phyloP scores from a whole-genome alignment of 1,140 invertebrate species.

The Drosophila tsacasi region DNA sequence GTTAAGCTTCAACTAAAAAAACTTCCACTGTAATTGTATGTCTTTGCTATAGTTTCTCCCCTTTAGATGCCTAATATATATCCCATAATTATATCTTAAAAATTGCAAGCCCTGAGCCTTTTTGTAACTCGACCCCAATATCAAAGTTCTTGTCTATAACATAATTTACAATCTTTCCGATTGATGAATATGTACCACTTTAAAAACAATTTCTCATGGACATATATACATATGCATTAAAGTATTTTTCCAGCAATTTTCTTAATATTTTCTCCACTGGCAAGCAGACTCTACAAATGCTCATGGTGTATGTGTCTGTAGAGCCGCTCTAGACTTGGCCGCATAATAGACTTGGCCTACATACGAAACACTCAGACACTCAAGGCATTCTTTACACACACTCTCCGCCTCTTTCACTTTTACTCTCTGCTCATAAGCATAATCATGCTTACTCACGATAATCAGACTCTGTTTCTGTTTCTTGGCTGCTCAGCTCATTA shows the following conservation, averaged over 20 bases:
- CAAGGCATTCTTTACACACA: slow-evolving; percentile 58
- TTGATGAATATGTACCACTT: slow-evolving; percentile 33
- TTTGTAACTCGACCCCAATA: not conserved
- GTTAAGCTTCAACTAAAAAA: not conserved
- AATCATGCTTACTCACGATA: slow-evolving; percentile 82
- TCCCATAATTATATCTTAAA: not conserved
- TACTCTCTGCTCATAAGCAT: slow-evolving; percentile 79
- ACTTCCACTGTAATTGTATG: too few relatives aligned
- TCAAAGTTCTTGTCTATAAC: slow-evolving; percentile 8
- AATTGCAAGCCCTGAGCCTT: not conserved
- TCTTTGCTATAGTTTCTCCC: not conserved
- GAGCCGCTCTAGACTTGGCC: slow-evolving; percentile 49
- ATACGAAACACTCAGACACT: slow-evolving; percentile 60
- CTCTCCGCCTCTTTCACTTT: slow-evolving; percentile 61
- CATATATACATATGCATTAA: slow-evolving; percentile 1
- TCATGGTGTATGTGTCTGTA: slow-evolving; percentile 9
- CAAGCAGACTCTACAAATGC: slow-evolving; percentile 15
- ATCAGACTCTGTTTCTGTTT: slow-evolving; percentile 66
- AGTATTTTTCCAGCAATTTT: slow-evolving; percentile 46
- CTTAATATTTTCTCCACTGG: slow-evolving; percentile 35
- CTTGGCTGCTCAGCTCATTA: slow-evolving; percentile 69
- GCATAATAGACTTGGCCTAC: slow-evolving; percentile 77
- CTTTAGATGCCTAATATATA: not conserved
- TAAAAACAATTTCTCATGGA: slow-evolving; percentile 32
- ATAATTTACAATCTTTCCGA: slow-evolving; percentile 28